These are phyloP conservation scores for Hassar affinis DNA, from an alignment of 2,113 vertebrate genomes.

Conservation along the genomic window DNA sequence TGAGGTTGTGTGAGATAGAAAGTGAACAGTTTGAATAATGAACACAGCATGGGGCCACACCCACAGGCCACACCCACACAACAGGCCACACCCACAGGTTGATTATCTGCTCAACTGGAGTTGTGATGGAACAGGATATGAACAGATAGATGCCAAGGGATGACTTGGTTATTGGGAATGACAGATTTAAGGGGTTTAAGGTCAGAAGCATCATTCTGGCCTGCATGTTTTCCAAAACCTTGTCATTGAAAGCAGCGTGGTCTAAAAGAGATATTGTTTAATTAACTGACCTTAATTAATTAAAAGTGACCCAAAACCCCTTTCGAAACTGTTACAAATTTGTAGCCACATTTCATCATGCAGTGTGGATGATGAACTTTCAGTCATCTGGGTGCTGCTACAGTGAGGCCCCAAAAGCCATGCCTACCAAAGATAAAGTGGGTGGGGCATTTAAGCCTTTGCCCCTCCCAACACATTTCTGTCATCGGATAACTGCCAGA, in stretches of 20 bases:
- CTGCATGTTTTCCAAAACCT: background rate
- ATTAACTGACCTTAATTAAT: background rate
- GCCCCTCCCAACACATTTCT: conserved; percentile 30
- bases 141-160: background rate
- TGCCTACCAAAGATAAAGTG: conserved; percentile 56
- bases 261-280: background rate
- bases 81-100: background rate
- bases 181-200: background rate
- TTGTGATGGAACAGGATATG: background rate
- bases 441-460: conserved; percentile 33
- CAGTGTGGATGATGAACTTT: background rate
- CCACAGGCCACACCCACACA: too few relatives aligned
- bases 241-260: background rate
- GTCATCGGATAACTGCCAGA: conserved; percentile 32
- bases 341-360: background rate
- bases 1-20: background rate
- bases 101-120: background rate
- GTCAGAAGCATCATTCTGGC: background rate
- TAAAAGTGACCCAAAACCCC: background rate
- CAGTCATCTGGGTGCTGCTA: background rate
- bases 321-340: background rate
- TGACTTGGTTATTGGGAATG: background rate
- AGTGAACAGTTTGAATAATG: background rate
- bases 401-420: conserved; percentile 45
- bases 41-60: background rate